phyloP scores from a whole-genome alignment of 2,888 invertebrate genomes.

The Hecatera dysodea region DNA sequence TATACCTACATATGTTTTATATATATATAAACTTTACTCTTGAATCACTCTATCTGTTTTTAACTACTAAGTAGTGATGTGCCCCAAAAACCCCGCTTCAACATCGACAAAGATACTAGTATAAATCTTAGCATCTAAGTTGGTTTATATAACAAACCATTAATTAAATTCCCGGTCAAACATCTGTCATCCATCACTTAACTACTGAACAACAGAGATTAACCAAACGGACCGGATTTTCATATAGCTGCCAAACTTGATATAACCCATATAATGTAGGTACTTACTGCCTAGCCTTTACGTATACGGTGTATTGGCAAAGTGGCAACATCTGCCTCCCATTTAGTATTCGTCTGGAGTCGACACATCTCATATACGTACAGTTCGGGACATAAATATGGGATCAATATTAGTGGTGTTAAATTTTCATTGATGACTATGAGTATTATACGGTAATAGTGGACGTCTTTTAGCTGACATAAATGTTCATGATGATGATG shows the following conservation, averaged over 20 bases:
- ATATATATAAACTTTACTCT: too few species aligned
- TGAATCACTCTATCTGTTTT: too few species aligned
- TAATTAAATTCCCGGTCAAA: slow-evolving; percentile 5
- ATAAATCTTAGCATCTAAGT: background rate
- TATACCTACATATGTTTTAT: too few species aligned
- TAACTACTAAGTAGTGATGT: too few species aligned
- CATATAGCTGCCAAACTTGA: slow-evolving; percentile 21
- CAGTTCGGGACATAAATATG: slow-evolving; percentile 7
- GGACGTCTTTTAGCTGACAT: too few species aligned
- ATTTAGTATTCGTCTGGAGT: slow-evolving; percentile 51
- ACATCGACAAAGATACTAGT: background rate
- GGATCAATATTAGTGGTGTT: background rate
- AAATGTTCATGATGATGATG: too few species aligned
- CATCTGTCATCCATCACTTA: background rate
- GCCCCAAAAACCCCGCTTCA: background rate
- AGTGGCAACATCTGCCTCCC: slow-evolving; percentile 32
- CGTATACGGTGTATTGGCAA: slow-evolving; percentile 4
- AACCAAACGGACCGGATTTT: slow-evolving; percentile 14
- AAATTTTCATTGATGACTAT: background rate
- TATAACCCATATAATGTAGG: background rate
- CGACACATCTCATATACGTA: slow-evolving; percentile 7
- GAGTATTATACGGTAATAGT: too few species aligned
- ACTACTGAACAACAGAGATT: background rate
- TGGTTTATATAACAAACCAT: background rate
- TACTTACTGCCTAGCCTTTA: background rate